phyloP scores from a whole-genome alignment of 1,140 invertebrate species.

The Euschistus heros region DNA sequence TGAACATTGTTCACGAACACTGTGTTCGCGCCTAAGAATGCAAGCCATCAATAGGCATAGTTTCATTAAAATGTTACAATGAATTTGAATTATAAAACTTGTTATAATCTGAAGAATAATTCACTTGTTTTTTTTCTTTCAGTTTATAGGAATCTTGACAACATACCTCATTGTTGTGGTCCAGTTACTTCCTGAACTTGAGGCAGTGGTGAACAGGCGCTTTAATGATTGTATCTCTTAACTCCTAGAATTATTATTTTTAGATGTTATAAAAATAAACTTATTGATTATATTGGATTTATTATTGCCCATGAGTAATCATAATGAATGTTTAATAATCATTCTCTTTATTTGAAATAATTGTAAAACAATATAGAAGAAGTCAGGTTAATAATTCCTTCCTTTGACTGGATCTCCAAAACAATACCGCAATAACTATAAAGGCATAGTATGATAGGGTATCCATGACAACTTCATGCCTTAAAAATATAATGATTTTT shows the following conservation, averaged over 20 bases:
- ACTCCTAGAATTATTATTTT: background rate
- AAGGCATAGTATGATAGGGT: too few species aligned
- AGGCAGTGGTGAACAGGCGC: background rate
- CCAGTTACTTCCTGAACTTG: background rate
- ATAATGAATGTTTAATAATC: background rate
- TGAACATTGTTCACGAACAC: background rate
- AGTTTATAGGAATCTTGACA: background rate
- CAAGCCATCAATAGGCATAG: background rate
- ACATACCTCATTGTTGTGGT: background rate
- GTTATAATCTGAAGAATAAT: background rate
- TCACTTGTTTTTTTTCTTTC: background rate
- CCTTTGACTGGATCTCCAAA: too few species aligned
- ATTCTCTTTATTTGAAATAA: background rate
- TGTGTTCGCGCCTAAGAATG: background rate
- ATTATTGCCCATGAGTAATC: background rate
- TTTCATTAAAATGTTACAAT: background rate
- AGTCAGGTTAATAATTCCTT: background rate
- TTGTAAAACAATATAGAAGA: background rate
- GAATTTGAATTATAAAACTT: background rate
- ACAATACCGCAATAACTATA: too few species aligned
- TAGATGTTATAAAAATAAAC: background rate
- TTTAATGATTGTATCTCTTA: background rate
- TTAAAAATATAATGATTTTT: too few species aligned
- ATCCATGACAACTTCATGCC: too few species aligned
- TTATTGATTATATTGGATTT: background rate